Percentiles rank a stretch among this genome's conserved stretches.
phyloP scores from a whole-genome alignment of 1,140 invertebrate genomes.

The Leucophenga varia region DNA sequence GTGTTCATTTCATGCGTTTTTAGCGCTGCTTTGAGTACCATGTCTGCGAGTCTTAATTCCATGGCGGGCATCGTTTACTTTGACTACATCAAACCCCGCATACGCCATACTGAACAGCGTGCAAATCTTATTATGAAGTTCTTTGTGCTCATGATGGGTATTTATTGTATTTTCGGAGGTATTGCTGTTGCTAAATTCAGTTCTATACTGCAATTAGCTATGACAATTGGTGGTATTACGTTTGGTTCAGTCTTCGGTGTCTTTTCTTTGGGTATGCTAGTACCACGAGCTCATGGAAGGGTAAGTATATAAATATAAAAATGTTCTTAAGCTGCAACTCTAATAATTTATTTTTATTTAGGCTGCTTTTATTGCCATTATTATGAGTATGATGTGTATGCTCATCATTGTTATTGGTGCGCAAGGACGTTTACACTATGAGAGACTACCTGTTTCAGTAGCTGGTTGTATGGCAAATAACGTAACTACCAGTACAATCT shows the following conservation, averaged over 20 bases:
- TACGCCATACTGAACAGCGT: conserved; percentile 59
- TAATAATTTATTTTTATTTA: no score
- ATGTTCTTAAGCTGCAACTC: background rate
- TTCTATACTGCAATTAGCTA: conserved; percentile 63
- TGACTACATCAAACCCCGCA: conserved; percentile 67
- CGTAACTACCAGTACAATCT: conserved; percentile 5
- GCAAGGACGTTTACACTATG: conserved; percentile 54
- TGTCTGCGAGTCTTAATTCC: conserved; percentile 73
- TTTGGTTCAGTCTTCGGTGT: conserved; percentile 71
- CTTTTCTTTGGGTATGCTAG: conserved; percentile 74
- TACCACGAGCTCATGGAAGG: conserved; percentile 65
- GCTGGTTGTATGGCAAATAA: conserved; percentile 60
- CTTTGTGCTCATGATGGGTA: conserved; percentile 61
- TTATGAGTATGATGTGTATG: conserved; percentile 65
- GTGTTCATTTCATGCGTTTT: conserved; percentile 71
- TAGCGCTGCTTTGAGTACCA: conserved; percentile 69
- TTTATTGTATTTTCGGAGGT: conserved; percentile 63
- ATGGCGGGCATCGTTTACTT: conserved; percentile 75
- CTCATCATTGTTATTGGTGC: conserved; percentile 75
- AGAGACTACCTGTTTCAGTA: conserved; percentile 57
- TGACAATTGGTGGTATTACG: conserved; percentile 64
- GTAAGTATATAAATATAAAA: conserved; percentile 51
- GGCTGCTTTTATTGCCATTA: conserved; percentile 64
- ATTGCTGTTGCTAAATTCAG: conserved; percentile 66
- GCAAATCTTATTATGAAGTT: conserved; percentile 67